Conservation (phyloP, 2,113 vertebrate species). For the Solea senegalensis region DNA sequence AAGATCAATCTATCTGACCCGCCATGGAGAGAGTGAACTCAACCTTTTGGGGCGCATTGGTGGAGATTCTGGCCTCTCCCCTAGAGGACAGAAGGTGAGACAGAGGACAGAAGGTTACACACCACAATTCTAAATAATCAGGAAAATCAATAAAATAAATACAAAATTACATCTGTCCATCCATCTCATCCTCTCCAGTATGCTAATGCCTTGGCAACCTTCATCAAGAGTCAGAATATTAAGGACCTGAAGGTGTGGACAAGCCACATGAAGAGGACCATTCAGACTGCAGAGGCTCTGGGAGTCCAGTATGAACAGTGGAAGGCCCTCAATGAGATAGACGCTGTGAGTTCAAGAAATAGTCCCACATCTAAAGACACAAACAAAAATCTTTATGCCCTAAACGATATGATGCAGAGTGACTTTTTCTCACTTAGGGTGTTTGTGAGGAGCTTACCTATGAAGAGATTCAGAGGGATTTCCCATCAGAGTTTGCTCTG, state of each 20-base stretch:
- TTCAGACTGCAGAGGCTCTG: constrained; percentile 88
- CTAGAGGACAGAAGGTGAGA: constrained; percentile 81
- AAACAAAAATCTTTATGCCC: not conserved
- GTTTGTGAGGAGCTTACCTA: constrained; percentile 93
- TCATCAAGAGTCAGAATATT: constrained; percentile 86
- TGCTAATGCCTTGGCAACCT: constrained; percentile 81
- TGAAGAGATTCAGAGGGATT: constrained; percentile 89
- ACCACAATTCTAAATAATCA: too few species aligned
- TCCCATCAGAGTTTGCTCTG: constrained; percentile 88
- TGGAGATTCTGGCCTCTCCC: constrained; percentile 85
- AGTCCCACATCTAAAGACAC: not conserved
- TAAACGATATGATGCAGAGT: not conserved
- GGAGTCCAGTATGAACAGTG: constrained; percentile 91
- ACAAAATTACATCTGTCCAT: not conserved
- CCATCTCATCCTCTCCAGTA: constrained; percentile 75
- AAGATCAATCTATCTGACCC: constrained; percentile 88
- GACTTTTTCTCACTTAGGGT: constrained; percentile 76
- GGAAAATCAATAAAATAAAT: not conserved
- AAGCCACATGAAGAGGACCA: constrained; percentile 91
- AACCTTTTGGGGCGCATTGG: constrained; percentile 87
- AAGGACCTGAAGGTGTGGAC: constrained; percentile 91
- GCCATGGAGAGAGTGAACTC: constrained; percentile 90
- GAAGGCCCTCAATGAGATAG: constrained; percentile 94
- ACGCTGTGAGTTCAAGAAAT: constrained; percentile 82
- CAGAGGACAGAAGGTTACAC: not conserved